Evolutionary conservation across 2,888 invertebrate species (phyloP).

Genomic region (Stictocephala bisonia): DNA sequence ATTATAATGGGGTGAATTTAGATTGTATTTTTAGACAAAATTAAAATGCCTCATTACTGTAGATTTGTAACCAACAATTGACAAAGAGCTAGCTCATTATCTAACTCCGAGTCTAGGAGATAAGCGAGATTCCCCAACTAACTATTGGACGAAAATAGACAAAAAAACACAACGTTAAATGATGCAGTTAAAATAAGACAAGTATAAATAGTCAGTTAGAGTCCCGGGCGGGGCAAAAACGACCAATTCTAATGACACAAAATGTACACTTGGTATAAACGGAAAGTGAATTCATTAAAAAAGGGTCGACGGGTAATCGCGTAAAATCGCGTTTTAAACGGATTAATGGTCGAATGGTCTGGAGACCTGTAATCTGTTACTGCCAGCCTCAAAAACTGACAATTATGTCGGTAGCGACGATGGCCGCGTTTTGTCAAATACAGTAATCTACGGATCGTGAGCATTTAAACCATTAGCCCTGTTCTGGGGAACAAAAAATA

Average conservation of each 20-base stretch:
- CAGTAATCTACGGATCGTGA: slow-evolving; percentile 34
- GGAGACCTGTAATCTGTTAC: slow-evolving; percentile 15
- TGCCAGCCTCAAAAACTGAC: not conserved
- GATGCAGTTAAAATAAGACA: slow-evolving; percentile 37
- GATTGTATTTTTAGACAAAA: too few species aligned
- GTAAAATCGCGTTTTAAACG: slow-evolving; percentile 41
- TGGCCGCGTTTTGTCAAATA: slow-evolving; percentile 39
- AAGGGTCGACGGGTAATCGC: slow-evolving; percentile 32
- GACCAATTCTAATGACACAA: slow-evolving; percentile 38
- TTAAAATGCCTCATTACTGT: too few species aligned
- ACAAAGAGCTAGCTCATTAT: too few species aligned
- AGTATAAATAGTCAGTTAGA: slow-evolving; percentile 27
- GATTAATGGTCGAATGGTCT: slow-evolving; percentile 27
- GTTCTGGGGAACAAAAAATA: slow-evolving; percentile 28
- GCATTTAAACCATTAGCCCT: slow-evolving; percentile 37
- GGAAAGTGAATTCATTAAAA: slow-evolving; percentile 35
- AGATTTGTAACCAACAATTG: too few species aligned
- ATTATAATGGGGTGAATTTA: too few species aligned
- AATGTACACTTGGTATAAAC: slow-evolving; percentile 37
- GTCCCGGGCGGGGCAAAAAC: slow-evolving; percentile 2
- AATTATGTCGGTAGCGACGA: slow-evolving; percentile 37
- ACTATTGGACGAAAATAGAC: too few species aligned
- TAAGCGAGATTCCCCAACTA: too few species aligned
- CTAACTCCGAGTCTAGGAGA: too few species aligned
- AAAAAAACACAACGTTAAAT: too few species aligned